Evolutionary conservation across 2,888 invertebrate species (phyloP).

Genomic region (Polydrusus cervinus): DNA sequence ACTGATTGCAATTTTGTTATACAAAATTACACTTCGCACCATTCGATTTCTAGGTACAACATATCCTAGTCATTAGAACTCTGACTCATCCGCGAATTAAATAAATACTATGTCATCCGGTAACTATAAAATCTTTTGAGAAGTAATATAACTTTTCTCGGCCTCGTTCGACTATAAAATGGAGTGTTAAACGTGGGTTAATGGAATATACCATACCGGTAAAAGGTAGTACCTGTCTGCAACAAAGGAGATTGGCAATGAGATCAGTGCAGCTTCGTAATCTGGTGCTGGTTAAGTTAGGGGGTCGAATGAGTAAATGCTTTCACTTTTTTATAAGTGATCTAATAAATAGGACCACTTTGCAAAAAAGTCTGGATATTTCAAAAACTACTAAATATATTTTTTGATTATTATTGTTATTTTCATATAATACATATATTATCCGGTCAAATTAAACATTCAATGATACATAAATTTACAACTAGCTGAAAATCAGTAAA

Average conservation of each 20-base stretch:
- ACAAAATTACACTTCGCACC: neutral
- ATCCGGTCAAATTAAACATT: too few relatives aligned
- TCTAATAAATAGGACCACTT: too few relatives aligned
- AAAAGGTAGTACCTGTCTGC: neutral
- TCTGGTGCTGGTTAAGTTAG: too few relatives aligned
- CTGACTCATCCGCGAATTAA: constrained; percentile 15
- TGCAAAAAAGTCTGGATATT: too few relatives aligned
- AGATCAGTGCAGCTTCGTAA: too few relatives aligned
- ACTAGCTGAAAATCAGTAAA: too few relatives aligned
- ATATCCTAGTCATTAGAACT: constrained; percentile 1
- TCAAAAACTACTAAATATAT: too few relatives aligned
- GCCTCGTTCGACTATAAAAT: constrained; percentile 7
- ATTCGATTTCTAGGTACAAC: neutral
- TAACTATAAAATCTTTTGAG: constrained; percentile 16
- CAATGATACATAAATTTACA: too few relatives aligned
- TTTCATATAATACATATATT: too few relatives aligned
- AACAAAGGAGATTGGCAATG: neutral
- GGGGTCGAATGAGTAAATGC: too few relatives aligned
- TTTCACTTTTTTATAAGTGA: too few relatives aligned
- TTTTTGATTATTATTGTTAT: too few relatives aligned
- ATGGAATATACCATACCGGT: neutral
- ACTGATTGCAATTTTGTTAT: constrained; percentile 1
- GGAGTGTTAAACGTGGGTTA: constrained; percentile 12
- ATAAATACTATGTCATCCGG: constrained; percentile 10
- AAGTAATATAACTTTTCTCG: constrained; percentile 1